These are phyloP conservation scores for Schizopygopsis malacanthus DNA, from an alignment of 2,797 vertebrate genomes.

Conservation along the genomic window DNA sequence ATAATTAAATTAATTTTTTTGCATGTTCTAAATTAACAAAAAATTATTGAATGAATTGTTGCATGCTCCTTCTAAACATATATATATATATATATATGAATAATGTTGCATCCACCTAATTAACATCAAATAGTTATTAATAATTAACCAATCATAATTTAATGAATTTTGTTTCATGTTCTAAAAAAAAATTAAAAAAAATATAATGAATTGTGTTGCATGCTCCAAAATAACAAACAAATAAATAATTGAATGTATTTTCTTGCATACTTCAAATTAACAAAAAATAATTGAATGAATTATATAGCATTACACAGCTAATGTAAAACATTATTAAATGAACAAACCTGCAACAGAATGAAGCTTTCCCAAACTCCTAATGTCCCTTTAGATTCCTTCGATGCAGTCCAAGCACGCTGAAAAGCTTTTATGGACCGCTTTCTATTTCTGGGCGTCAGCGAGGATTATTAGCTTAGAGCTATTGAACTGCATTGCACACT, in stretches of 20 bases:
- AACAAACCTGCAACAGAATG: background rate
- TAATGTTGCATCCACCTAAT: background rate
- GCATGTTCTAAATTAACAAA: no score
- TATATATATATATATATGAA: no score
- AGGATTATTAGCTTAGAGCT: constrained; percentile 40
- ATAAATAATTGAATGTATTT: background rate
- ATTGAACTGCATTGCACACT: constrained; percentile 40
- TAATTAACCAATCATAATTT: background rate
- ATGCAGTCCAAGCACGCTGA: background rate
- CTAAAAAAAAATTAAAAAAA: no score
- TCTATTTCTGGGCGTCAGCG: constrained; percentile 13
- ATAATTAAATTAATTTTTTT: no score
- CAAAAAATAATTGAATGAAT: background rate
- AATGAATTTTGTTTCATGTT: background rate
- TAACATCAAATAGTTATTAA: background rate
- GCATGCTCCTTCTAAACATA: no score
- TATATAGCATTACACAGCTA: background rate
- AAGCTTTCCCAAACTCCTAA: background rate
- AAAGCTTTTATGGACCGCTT: constrained; percentile 28
- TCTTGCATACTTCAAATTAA: background rate
- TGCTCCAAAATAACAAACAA: background rate
- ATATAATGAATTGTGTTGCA: background rate
- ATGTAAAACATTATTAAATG: background rate
- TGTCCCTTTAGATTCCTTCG: background rate
- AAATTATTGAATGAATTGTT: no score